Evolutionary conservation across 2,113 vertebrate genomes (phyloP).

Genomic region (Ornithorhynchus anatinus): DNA sequence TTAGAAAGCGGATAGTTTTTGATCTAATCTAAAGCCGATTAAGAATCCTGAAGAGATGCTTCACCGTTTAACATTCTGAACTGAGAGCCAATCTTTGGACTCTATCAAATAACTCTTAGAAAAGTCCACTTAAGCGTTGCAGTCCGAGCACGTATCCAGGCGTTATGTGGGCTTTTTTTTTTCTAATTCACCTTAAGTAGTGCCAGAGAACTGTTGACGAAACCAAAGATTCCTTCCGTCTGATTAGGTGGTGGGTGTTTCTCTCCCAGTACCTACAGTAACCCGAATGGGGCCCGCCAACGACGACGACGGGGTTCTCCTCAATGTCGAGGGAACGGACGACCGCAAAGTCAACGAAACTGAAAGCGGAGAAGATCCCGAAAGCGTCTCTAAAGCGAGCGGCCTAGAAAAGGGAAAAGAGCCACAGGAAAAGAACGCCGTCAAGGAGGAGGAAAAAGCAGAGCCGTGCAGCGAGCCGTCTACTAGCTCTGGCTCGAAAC

Average conservation of each 20-base stretch:
- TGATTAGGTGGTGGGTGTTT: neutral
- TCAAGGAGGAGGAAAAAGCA: constrained; percentile 43
- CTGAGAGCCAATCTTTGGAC: too few relatives aligned
- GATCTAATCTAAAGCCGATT: too few relatives aligned
- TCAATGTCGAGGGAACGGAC: constrained; percentile 63
- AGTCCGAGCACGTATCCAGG: too few relatives aligned
- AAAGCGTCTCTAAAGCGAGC: constrained; percentile 17
- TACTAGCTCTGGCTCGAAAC: constrained; percentile 67
- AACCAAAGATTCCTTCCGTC: neutral
- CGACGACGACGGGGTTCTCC: constrained; percentile 64
- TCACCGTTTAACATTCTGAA: too few relatives aligned
- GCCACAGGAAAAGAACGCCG: constrained; percentile 1
- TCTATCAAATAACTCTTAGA: too few relatives aligned
- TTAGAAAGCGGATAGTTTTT: too few relatives aligned
- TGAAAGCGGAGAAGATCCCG: constrained; percentile 52
- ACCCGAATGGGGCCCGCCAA: constrained; percentile 65
- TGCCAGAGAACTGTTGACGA: neutral
- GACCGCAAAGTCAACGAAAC: constrained; percentile 55
- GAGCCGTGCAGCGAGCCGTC: constrained; percentile 71
- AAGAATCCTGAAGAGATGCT: too few relatives aligned
- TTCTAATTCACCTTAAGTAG: neutral
- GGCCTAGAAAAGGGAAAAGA: neutral
- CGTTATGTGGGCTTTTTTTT: neutral
- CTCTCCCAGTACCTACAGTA: constrained; percentile 67
- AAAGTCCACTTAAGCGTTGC: too few relatives aligned